These are phyloP conservation scores for Drosophila longiperda DNA, from an alignment of 2,888 invertebrate genomes.

Conservation along the genomic window DNA sequence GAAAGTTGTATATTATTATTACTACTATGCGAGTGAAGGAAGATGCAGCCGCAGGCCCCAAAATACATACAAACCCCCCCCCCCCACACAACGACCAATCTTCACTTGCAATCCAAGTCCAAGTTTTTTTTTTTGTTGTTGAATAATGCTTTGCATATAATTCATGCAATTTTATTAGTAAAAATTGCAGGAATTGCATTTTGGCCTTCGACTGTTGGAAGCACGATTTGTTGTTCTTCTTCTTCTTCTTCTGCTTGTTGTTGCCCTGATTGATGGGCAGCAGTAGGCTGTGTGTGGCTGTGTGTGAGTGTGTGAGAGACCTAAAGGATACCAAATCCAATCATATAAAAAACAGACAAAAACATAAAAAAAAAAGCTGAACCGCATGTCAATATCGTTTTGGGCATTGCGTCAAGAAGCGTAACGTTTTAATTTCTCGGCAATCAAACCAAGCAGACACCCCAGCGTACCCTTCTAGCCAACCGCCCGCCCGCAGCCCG, in stretches of 20 bases:
- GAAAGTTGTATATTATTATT: constrained; percentile 68
- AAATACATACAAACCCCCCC: constrained; percentile 20
- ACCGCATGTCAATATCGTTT: constrained; percentile 73
- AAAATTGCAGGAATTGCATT: constrained; percentile 57
- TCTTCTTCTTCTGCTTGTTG: constrained; percentile 8
- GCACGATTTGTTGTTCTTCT: constrained; percentile 24
- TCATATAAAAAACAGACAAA: constrained; percentile 19
- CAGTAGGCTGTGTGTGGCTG: background rate
- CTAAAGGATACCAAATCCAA: constrained; percentile 13
- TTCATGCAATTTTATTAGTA: constrained; percentile 76
- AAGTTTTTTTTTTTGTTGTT: constrained; percentile 16
- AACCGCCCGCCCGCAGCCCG: background rate
- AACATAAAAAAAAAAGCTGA: constrained; percentile 6
- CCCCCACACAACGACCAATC: background rate
- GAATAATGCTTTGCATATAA: constrained; percentile 75
- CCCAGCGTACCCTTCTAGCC: constrained; percentile 36
- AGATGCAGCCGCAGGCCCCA: constrained; percentile 47
- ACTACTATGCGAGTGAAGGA: constrained; percentile 6
- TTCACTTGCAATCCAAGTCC: background rate
- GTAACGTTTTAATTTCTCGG: constrained; percentile 79
- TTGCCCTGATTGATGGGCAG: constrained; percentile 66
- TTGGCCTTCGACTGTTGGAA: constrained; percentile 51
- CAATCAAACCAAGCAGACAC: constrained; percentile 76
- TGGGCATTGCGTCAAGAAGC: constrained; percentile 69
- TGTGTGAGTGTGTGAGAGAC: background rate